Evolutionary conservation across 1,140 invertebrate species (phyloP).

Genomic region (Drosophila kohkoa): DNA sequence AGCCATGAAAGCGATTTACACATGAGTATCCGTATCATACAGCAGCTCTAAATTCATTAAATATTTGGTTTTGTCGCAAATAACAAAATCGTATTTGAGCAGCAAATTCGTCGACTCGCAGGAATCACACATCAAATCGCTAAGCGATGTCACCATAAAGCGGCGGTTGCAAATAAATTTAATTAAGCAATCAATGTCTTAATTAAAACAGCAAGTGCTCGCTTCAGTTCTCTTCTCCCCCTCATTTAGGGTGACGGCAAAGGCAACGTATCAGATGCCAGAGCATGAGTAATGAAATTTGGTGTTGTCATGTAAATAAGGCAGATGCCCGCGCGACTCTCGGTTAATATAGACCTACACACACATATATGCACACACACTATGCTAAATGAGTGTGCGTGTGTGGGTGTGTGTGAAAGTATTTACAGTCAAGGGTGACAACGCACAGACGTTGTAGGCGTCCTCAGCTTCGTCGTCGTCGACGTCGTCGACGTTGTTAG

Average conservation of each 20-base stretch:
- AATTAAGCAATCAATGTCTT: slow-evolving; percentile 75
- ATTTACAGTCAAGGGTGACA: slow-evolving; percentile 32
- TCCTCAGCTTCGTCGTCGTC: slow-evolving; percentile 8
- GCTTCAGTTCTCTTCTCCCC: not conserved
- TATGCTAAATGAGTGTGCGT: not conserved
- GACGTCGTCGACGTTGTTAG: slow-evolving; percentile 18
- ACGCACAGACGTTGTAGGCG: slow-evolving; percentile 31
- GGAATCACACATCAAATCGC: slow-evolving; percentile 33
- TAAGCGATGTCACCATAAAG: slow-evolving; percentile 40
- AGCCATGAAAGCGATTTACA: not conserved
- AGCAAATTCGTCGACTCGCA: not conserved
- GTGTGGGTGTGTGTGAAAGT: slow-evolving; percentile 11
- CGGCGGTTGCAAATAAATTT: slow-evolving; percentile 51
- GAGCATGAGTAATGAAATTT: slow-evolving; percentile 59
- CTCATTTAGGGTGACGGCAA: not conserved
- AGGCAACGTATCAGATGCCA: slow-evolving; percentile 28
- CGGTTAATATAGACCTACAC: slow-evolving; percentile 6
- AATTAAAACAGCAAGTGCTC: slow-evolving; percentile 52
- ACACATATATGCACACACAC: slow-evolving; percentile 3
- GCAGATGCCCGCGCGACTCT: slow-evolving; percentile 31
- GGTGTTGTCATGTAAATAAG: slow-evolving; percentile 62
- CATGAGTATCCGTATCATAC: not conserved
- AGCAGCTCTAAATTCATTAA: not conserved
- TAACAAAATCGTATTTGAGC: slow-evolving; percentile 5
- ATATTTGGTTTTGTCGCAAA: not conserved